A percentile compares a stretch with the other conserved stretches of the same genome.
Conservation (phyloP, 2,888 invertebrate species). For the Nesidiocoris tenuis region DNA sequence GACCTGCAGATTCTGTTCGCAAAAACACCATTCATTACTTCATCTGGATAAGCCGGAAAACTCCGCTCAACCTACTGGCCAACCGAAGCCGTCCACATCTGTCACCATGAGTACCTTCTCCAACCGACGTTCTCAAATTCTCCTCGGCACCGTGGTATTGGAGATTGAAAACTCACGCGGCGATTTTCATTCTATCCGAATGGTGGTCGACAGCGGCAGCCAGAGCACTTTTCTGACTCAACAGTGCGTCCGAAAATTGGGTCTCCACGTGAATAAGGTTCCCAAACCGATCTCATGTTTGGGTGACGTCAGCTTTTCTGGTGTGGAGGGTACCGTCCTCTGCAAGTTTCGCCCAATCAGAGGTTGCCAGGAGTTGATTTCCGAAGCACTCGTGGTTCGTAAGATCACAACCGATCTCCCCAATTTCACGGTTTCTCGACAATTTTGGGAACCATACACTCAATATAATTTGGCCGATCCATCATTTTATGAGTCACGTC, state of each 20-base stretch:
- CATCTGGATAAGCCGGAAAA: not conserved
- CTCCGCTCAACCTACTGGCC: not conserved
- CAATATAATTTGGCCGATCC: not conserved
- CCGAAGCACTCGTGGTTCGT: not conserved
- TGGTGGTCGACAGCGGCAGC: constrained; percentile 8
- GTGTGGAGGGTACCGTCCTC: not conserved
- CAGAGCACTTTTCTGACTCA: constrained; percentile 7
- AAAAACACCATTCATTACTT: not conserved
- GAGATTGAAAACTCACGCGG: not conserved
- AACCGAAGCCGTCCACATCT: not conserved
- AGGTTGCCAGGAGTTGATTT: not conserved
- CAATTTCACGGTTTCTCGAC: not conserved
- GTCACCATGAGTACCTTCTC: not conserved
- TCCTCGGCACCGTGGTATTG: constrained; percentile 3
- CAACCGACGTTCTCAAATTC: not conserved
- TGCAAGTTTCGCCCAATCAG: not conserved
- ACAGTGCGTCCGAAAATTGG: not conserved
- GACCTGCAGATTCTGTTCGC: not conserved
- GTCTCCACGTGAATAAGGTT: not conserved
- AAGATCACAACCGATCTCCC: not conserved
- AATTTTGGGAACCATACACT: not conserved
- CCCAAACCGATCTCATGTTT: not conserved
- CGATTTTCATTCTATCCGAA: not conserved
- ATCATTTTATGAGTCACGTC: not conserved
- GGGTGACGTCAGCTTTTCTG: not conserved